phyloP scores from a whole-genome alignment of 2,888 invertebrate species.

The Sericinus montela region DNA sequence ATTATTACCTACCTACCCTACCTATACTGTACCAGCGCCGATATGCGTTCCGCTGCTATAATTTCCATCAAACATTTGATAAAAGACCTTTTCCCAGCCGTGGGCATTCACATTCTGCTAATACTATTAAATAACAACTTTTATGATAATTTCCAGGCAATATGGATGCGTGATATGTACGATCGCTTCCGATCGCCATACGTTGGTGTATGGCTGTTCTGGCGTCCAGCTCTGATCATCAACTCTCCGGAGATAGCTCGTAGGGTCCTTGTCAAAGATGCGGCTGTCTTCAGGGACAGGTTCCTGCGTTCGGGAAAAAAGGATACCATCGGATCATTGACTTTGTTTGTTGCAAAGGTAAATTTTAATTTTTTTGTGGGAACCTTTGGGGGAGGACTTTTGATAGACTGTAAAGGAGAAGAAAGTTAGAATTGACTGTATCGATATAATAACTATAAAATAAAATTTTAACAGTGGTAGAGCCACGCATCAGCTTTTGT shows the following conservation, averaged over 20 bases:
- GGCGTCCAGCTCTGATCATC: constrained; percentile 50
- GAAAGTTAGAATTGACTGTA: too few species aligned
- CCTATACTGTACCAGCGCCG: neutral
- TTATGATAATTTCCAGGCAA: constrained; percentile 27
- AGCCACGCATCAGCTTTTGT: too few species aligned
- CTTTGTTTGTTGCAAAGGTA: constrained; percentile 48
- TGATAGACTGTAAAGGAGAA: too few species aligned
- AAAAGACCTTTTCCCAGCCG: too few species aligned
- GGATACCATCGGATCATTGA: constrained; percentile 43
- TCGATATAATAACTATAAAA: too few species aligned
- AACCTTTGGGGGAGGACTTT: too few species aligned
- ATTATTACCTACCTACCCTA: neutral
- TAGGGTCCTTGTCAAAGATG: constrained; percentile 48
- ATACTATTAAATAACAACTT: too few species aligned
- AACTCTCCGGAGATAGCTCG: constrained; percentile 47
- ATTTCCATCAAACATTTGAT: too few species aligned
- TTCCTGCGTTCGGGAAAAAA: constrained; percentile 36
- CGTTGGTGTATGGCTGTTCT: constrained; percentile 55
- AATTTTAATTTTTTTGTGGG: constrained; percentile 10
- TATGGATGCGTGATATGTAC: constrained; percentile 45
- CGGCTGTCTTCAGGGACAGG: constrained; percentile 44
- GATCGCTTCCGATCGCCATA: constrained; percentile 37
- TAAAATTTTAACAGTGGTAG: too few species aligned
- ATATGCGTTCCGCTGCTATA: neutral
- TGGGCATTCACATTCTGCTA: too few species aligned